phyloP scores from a whole-genome alignment of 2,888 invertebrate species.

The Sipha maydis region DNA sequence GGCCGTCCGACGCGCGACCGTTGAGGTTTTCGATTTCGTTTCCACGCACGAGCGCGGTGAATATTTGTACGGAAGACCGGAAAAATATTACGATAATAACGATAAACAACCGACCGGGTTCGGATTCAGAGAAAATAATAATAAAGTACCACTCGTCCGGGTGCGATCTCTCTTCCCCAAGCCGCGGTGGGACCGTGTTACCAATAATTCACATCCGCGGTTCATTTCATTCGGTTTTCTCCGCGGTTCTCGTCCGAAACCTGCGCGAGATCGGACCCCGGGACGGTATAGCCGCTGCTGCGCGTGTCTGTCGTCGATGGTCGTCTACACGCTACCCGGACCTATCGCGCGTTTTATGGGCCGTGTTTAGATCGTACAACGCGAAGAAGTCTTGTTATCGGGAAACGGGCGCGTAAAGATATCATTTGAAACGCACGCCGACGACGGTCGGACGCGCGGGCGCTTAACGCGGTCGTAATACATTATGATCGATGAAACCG shows the following conservation, averaged over 20 bases:
- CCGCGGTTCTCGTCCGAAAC: neutral
- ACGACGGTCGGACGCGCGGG: too few relatives aligned
- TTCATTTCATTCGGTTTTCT: neutral
- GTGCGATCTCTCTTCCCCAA: neutral
- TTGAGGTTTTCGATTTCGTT: too few relatives aligned
- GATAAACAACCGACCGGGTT: slow-evolving; percentile 52
- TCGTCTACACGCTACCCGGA: too few relatives aligned
- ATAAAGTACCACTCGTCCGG: slow-evolving; percentile 18
- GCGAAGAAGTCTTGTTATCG: slow-evolving; percentile 37
- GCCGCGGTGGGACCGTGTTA: too few relatives aligned
- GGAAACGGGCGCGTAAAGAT: neutral
- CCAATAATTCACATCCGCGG: neutral
- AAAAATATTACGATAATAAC: slow-evolving; percentile 39
- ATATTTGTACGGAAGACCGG: slow-evolving; percentile 29
- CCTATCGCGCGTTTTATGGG: slow-evolving; percentile 41
- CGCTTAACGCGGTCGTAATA: neutral
- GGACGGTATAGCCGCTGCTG: too few relatives aligned
- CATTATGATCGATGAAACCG: slow-evolving; percentile 14
- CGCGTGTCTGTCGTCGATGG: too few relatives aligned
- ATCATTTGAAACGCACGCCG: neutral
- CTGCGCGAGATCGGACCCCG: too few relatives aligned
- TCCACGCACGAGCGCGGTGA: too few relatives aligned
- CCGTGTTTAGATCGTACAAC: slow-evolving; percentile 48
- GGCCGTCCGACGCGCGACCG: neutral
- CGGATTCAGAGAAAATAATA: slow-evolving; percentile 42